A percentile compares a stretch with the other conserved stretches of the same genome.
Conservation (phyloP, 2,888 invertebrate species). For the Caenorhabditis sinica region DNA sequence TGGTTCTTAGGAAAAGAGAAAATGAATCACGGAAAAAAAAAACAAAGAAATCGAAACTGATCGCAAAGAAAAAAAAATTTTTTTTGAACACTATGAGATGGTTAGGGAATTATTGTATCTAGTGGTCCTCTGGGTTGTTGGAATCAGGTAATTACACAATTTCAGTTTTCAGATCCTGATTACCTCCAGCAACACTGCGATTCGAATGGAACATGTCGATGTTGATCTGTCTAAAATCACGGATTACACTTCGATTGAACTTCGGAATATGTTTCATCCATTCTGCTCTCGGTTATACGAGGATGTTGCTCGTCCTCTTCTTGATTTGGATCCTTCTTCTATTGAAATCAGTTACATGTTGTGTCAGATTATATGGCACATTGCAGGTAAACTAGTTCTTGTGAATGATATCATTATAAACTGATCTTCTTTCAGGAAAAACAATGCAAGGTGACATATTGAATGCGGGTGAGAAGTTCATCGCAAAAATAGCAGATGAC, state of each 20-base stretch:
- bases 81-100: neutral
- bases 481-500: slow-evolving; percentile 64
- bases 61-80: neutral
- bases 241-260: slow-evolving; percentile 44
- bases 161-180: slow-evolving; percentile 36
- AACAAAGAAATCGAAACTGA: neutral
- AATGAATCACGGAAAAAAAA: slow-evolving; percentile 3
- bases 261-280: slow-evolving; percentile 66
- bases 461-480: slow-evolving; percentile 57
- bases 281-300: slow-evolving; percentile 56
- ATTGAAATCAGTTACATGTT: slow-evolving; percentile 70
- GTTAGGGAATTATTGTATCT: neutral
- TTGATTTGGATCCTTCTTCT: slow-evolving; percentile 58
- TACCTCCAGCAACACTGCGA: slow-evolving; percentile 42
- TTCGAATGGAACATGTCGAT: slow-evolving; percentile 55
- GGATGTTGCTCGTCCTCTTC: slow-evolving; percentile 64
- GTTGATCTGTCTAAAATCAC: slow-evolving; percentile 64
- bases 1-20: neutral
- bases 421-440: slow-evolving; percentile 33
- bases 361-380: slow-evolving; percentile 69
- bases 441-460: slow-evolving; percentile 55
- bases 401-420: no score
- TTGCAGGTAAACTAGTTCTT: slow-evolving; percentile 64
- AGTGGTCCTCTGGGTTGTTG: neutral
- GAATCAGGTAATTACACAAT: neutral